Conservation (phyloP, 2,797 vertebrate genomes). For the Acestrorhynchus altus region DNA sequence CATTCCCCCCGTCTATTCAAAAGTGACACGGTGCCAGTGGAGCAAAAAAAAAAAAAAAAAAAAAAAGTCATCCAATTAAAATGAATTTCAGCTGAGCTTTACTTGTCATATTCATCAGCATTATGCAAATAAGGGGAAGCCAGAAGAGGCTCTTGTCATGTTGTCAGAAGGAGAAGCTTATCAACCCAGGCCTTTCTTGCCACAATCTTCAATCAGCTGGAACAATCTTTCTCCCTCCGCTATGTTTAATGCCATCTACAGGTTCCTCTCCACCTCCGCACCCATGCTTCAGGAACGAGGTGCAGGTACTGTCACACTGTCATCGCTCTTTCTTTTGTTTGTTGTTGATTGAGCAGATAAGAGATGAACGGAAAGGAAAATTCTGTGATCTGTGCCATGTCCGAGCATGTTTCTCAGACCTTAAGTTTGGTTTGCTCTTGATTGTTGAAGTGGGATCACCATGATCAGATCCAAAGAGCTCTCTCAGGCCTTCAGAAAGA, state of each 20-base stretch:
- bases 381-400: too few species aligned
- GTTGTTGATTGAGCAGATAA: not conserved
- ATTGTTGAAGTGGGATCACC: too few species aligned
- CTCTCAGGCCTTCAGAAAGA: too few species aligned
- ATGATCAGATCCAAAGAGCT: too few species aligned
- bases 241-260: not conserved
- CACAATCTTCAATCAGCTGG: constrained; percentile 40
- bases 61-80: constrained; percentile 45
- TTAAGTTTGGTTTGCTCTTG: too few species aligned
- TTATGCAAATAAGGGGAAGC: constrained; percentile 35
- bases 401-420: too few species aligned
- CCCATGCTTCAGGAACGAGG: not conserved
- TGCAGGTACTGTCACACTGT: not conserved
- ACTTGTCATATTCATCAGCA: constrained; percentile 42
- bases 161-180: constrained; percentile 35
- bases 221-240: not conserved
- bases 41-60: not conserved
- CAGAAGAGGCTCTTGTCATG: constrained; percentile 32
- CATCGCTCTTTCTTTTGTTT: not conserved
- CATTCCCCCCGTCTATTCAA: constrained; percentile 11
- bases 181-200: constrained; percentile 17
- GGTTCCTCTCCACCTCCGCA: not conserved
- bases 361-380: too few species aligned
- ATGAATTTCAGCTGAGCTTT: constrained; percentile 33
- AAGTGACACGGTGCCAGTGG: constrained; percentile 17